Base-by-base conservation (phyloP, 2,888 invertebrate genomes). In the Atherix ibis region DNA sequence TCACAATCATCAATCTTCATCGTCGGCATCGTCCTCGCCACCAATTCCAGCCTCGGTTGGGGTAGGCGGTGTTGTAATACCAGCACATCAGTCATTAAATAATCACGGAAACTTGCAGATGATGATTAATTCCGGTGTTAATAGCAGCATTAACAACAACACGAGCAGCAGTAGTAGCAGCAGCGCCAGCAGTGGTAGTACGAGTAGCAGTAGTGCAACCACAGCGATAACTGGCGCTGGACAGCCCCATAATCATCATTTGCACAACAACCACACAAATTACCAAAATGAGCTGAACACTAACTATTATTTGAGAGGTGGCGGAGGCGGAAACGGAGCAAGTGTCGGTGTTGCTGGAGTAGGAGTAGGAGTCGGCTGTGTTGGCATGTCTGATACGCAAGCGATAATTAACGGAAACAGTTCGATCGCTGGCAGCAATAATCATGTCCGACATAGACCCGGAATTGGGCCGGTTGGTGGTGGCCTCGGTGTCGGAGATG, bases 1-100 rank as follows among this genome's bases (percentile, higher is more conserved):
- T 33, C 48, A 51, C 37, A 44, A 43, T 35, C 47, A 47, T 46
- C 48, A 42, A 31, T 41, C 41, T 34, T 35, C 42, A 18, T 35
- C 51, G 33, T 46, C 52, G 31, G 54, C 58, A 13, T 56, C 59
- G 19, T 52, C 56, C 4, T 37, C 54, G 39, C 50, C 52, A 38
- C 44, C 48, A 19, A 52, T 53, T 28, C 31, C 27, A 13, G 18
- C 34, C 8, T 17, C 29, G 4, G 65, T 51, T 39, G n/a, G 13
- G 17, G 30, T 44, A 43, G 37, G 31, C 30, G 29, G 18, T 9
- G 17, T 19, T 6, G 18, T 18, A 10, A 13, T 14, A 15, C 9
- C 4, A 18, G 5, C 9, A 32, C 36, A 35, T 10, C 35, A 30
- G 13, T 26, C 34, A 10, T 17, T 38, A 10, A 38, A 36, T 22